Percentiles rank a stretch among this genome's conserved stretches.
These are phyloP conservation scores for Panthera uncia DNA, from an alignment of 2,113 vertebrate species.

Conservation along the genomic window DNA sequence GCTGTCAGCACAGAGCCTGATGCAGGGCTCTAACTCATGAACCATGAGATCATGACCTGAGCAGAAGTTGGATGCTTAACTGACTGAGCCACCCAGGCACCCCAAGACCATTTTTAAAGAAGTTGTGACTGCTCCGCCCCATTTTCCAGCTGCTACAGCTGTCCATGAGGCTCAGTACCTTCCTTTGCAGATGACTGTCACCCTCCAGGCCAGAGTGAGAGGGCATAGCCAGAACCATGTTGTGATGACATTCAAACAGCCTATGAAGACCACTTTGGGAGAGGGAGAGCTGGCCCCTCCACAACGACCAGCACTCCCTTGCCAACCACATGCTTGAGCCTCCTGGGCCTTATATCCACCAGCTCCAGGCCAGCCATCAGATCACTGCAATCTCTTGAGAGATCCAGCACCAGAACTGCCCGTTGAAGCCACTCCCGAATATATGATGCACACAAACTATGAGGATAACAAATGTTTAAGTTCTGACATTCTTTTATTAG, in stretches of 20 bases:
- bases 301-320: not conserved
- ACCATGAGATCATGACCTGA: too few relatives aligned
- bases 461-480: not conserved
- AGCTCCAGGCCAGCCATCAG: not conserved
- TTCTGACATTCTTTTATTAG: constrained; percentile 11
- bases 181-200: not conserved
- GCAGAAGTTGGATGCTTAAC: too few relatives aligned
- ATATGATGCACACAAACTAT: not conserved
- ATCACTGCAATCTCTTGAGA: not conserved
- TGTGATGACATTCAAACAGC: not conserved
- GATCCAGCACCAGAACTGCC: not conserved
- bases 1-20: too few relatives aligned
- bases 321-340: not conserved
- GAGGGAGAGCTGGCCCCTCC: not conserved
- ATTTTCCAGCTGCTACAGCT: not conserved
- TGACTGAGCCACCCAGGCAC: too few relatives aligned
- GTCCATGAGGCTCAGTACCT: not conserved
- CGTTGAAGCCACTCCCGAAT: not conserved
- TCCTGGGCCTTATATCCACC: not conserved
- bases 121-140: not conserved
- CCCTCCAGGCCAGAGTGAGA: not conserved
- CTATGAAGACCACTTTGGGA: not conserved
- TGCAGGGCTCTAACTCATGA: too few relatives aligned
- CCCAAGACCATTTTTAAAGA: not conserved
- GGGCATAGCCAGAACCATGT: not conserved